A percentile compares a stretch with the other conserved stretches of the same genome.
phyloP scores from a whole-genome alignment of 2,113 vertebrate genomes.

The Percopsis transmontana region DNA sequence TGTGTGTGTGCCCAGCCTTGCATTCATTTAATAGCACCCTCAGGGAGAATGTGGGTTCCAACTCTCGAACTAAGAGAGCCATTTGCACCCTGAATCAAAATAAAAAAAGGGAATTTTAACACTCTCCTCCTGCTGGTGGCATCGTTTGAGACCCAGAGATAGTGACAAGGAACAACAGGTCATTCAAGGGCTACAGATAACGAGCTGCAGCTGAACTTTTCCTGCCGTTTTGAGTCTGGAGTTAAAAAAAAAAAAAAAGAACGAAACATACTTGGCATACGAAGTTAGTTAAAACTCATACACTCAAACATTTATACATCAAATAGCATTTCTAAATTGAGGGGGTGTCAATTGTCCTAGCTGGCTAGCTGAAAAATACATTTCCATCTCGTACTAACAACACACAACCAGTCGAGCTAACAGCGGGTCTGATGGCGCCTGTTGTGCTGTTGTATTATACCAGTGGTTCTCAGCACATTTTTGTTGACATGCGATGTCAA shows the following conservation, averaged over 20 bases:
- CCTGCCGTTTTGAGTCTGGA: slow-evolving; percentile 42
- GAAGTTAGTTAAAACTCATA: no score
- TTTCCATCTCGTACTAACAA: no score
- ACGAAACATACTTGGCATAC: not conserved
- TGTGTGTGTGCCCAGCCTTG: slow-evolving; percentile 5
- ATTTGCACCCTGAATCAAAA: slow-evolving; percentile 44
- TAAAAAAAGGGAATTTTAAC: slow-evolving; percentile 47
- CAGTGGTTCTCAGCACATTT: no score
- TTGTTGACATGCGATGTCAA: no score
- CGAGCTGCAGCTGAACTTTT: slow-evolving; percentile 27
- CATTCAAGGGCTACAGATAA: slow-evolving; percentile 58
- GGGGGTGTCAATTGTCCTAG: no score
- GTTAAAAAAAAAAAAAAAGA: not conserved
- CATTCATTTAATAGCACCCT: slow-evolving; percentile 28
- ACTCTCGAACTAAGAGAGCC: slow-evolving; percentile 33
- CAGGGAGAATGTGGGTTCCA: slow-evolving; percentile 13
- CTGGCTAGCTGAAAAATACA: no score
- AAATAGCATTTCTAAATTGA: no score
- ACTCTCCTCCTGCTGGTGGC: slow-evolving; percentile 38
- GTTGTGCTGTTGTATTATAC: no score
- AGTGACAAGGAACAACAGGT: slow-evolving; percentile 61
- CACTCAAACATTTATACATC: no score
- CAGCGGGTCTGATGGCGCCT: no score
- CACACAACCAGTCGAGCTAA: no score
- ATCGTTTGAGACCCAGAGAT: slow-evolving; percentile 54